Evolutionary conservation across 2,797 vertebrate species (phyloP).

Genomic region (Trichosurus vulpecula): DNA sequence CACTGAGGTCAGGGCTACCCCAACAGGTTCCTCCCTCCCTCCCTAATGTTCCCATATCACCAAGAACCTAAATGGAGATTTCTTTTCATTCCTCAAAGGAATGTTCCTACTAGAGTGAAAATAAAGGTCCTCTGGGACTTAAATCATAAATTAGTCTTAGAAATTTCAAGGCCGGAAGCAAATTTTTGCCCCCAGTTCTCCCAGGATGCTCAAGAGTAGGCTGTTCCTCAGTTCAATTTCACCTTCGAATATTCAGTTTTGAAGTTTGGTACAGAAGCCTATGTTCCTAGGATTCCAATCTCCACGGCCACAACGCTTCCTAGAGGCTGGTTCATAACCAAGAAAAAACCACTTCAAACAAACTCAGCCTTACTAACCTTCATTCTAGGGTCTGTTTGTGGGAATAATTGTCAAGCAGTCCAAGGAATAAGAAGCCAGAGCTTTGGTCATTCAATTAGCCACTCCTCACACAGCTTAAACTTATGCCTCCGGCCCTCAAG

Average conservation of each 20-base stretch:
- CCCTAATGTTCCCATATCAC: background rate
- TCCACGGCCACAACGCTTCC: background rate
- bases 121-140: background rate
- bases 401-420: background rate
- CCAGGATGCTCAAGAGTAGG: background rate
- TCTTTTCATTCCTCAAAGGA: background rate
- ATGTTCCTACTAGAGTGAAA: background rate
- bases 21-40: background rate
- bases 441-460: background rate
- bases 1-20: background rate
- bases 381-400: background rate
- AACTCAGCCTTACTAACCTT: background rate
- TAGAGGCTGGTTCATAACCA: background rate
- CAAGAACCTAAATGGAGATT: background rate
- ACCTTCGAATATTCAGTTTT: background rate
- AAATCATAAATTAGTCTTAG: background rate
- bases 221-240: background rate
- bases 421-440: background rate
- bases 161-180: background rate
- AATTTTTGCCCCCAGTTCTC: background rate
- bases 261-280: background rate
- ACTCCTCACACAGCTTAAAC: background rate
- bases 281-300: conserved; percentile 3
- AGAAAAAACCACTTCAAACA: conserved; percentile 3
- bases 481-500: background rate